Evolutionary conservation across 1,140 invertebrate species (phyloP).

Genomic region (Leptinotarsa defecta): DNA sequence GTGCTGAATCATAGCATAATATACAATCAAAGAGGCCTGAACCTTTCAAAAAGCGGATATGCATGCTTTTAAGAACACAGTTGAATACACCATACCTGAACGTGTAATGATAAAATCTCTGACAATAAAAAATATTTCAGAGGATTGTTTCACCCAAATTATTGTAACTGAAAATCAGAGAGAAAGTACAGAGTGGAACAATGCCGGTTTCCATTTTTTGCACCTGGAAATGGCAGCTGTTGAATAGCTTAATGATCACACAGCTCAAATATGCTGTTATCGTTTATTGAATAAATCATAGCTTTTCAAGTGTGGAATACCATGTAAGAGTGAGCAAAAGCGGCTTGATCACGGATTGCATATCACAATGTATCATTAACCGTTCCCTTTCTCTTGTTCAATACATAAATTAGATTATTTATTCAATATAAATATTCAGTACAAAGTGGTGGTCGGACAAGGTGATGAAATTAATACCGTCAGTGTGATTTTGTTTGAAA

Average conservation of each 20-base stretch:
- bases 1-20: not conserved
- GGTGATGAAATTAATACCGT: not conserved
- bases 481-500: not conserved
- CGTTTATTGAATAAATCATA: slow-evolving; percentile 7
- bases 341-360: not conserved
- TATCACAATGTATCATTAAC: not conserved
- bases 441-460: not conserved
- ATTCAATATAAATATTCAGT: not conserved
- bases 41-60: slow-evolving; percentile 3
- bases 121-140: not conserved
- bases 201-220: not conserved
- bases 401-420: not conserved
- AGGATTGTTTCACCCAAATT: not conserved
- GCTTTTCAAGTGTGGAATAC: not conserved
- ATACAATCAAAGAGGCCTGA: slow-evolving; percentile 8
- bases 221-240: not conserved
- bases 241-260: slow-evolving; percentile 1
- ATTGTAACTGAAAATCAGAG: not conserved
- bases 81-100: slow-evolving; percentile 2
- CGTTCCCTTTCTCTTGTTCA: not conserved
- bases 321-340: not conserved
- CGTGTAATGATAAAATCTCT: not conserved
- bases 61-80: not conserved
- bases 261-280: not conserved
- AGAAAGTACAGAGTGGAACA: not conserved